A percentile compares a stretch with the other conserved stretches of the same genome.
These are phyloP conservation scores for Acrossocheilus wenchowensis DNA, from an alignment of 2,797 vertebrate species.

Conservation along the genomic window DNA sequence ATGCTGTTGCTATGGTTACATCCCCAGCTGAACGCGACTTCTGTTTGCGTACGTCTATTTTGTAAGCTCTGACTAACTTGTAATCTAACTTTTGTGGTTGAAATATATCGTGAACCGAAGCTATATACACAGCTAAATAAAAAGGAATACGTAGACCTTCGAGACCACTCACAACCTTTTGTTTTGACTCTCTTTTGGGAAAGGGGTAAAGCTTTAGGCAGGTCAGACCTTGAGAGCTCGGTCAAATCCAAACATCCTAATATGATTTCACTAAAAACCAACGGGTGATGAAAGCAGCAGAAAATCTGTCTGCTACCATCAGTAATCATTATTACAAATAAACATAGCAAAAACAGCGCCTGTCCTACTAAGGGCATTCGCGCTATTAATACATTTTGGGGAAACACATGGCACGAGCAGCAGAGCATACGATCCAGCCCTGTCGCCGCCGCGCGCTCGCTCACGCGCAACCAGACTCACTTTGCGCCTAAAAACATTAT, in stretches of 20 bases:
- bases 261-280: neutral
- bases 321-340: neutral
- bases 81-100: neutral
- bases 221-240: neutral
- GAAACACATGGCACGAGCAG: slow-evolving; percentile 33
- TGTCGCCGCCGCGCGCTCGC: neutral
- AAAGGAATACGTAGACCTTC: neutral
- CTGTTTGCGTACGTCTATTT: neutral
- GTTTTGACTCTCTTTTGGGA: neutral
- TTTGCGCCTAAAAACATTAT: slow-evolving; percentile 66
- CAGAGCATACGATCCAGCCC: slow-evolving; percentile 22
- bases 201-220: neutral
- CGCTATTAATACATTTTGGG: slow-evolving; percentile 20
- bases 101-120: neutral
- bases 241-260: neutral
- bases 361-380: slow-evolving; percentile 20
- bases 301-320: neutral
- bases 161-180: neutral
- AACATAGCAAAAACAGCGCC: neutral
- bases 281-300: neutral
- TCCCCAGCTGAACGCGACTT: neutral
- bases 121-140: neutral
- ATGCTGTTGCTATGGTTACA: slow-evolving; percentile 9
- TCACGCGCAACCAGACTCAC: slow-evolving; percentile 49
- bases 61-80: neutral